Percentiles rank a stretch among this genome's conserved stretches.
Evolutionary conservation across 2,113 vertebrate species (phyloP).

Genomic region (Bettongia penicillata): DNA sequence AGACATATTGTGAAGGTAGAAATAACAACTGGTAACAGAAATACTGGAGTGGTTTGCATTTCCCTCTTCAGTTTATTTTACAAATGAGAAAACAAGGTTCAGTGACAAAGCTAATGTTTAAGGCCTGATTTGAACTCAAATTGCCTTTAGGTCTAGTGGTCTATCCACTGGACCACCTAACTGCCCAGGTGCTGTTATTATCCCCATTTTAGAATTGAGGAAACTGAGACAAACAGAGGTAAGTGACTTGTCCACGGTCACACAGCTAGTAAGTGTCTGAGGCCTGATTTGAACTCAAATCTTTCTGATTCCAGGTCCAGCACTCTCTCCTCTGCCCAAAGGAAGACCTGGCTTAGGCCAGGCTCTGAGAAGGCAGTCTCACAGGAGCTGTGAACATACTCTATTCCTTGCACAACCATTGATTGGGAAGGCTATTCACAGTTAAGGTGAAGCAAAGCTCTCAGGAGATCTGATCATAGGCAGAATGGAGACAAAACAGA

Average conservation of each 20-base stretch:
- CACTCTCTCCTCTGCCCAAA: neutral
- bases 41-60: neutral
- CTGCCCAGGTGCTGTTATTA: too few relatives aligned
- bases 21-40: neutral
- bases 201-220: too few relatives aligned
- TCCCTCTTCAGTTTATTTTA: neutral
- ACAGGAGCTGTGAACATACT: neutral
- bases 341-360: neutral
- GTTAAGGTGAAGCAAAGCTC: neutral
- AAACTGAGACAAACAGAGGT: too few relatives aligned
- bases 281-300: too few relatives aligned
- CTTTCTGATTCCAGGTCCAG: too few relatives aligned
- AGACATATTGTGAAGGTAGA: too few relatives aligned
- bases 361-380: neutral
- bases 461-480: neutral
- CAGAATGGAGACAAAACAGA: conserved; percentile 35
- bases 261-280: too few relatives aligned
- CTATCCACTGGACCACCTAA: too few relatives aligned
- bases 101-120: too few relatives aligned
- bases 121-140: too few relatives aligned
- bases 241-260: too few relatives aligned
- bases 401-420: neutral
- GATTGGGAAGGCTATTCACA: neutral
- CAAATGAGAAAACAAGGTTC: neutral
- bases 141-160: too few relatives aligned